Conservation (phyloP, 1,140 invertebrate genomes). For the Cepaea nemoralis region DNA sequence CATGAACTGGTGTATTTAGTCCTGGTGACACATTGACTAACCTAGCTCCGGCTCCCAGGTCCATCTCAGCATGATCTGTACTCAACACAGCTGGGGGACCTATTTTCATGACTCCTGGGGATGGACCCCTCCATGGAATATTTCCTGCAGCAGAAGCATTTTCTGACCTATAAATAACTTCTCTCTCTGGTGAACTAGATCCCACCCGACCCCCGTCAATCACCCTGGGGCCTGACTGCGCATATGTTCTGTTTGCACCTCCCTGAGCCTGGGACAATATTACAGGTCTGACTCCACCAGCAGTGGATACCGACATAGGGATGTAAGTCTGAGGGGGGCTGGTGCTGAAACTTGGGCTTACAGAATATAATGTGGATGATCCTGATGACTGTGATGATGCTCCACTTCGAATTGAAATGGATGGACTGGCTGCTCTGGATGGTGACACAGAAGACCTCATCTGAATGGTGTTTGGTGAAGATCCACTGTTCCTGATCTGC, state of each 20-base stretch:
- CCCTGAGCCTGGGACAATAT: neutral
- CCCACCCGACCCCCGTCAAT: conserved; percentile 44
- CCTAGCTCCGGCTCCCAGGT: conserved; percentile 43
- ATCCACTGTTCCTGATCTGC: conserved; percentile 65
- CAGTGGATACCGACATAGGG: neutral
- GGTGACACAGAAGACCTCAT: conserved; percentile 14
- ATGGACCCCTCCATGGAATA: conserved; percentile 8
- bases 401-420: neutral
- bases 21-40: conserved; percentile 49
- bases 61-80: conserved; percentile 24
- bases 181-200: conserved; percentile 53
- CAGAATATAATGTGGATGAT: neutral
- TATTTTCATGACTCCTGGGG: conserved; percentile 43
- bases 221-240: conserved; percentile 19
- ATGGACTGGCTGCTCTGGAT: neutral
- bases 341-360: conserved; percentile 19
- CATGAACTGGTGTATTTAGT: conserved; percentile 61
- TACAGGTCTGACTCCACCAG: neutral
- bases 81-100: conserved; percentile 51
- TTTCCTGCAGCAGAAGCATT: conserved; percentile 21
- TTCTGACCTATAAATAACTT: conserved; percentile 37
- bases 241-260: neutral
- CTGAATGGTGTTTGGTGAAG: conserved; percentile 1
- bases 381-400: neutral
- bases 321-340: conserved; percentile 16